Conservation (phyloP, 2,113 vertebrate species). For the Indicator indicator region DNA sequence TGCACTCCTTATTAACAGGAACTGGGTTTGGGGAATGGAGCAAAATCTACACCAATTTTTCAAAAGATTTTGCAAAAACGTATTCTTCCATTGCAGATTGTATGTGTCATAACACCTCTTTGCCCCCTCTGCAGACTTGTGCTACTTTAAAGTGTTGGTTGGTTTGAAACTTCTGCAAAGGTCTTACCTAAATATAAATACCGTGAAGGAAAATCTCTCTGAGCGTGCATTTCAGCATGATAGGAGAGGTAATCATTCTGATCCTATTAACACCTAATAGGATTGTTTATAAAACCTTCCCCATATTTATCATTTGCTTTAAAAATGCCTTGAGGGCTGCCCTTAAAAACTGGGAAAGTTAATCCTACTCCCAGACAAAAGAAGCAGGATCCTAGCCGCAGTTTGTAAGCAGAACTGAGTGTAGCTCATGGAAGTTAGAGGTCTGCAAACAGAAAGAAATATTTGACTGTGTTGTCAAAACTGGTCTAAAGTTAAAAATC, state of each 20-base stretch:
- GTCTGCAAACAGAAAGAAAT: not conserved
- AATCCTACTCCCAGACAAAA: constrained; percentile 19
- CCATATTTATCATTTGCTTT: not conserved
- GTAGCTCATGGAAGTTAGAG: not conserved
- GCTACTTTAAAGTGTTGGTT: not conserved
- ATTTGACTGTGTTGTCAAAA: not conserved
- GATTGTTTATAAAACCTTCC: constrained; percentile 21
- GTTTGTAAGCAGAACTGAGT: not conserved
- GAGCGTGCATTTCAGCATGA: not conserved
- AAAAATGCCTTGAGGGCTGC: not conserved
- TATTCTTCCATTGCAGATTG: not conserved
- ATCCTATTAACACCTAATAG: constrained; percentile 53
- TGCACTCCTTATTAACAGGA: not conserved
- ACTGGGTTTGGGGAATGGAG: not conserved
- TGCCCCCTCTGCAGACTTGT: not conserved
- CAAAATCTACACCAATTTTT: not conserved
- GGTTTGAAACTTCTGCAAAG: not conserved
- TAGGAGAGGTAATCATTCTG: constrained; percentile 3
- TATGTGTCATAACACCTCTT: not conserved
- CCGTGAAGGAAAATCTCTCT: not conserved
- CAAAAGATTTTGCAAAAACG: not conserved
- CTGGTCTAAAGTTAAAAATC: not conserved
- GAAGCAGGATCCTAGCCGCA: not conserved
- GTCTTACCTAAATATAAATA: not conserved
- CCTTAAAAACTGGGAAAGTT: not conserved